Conservation (phyloP, 2,888 invertebrate species). For the Sesia apiformis region DNA sequence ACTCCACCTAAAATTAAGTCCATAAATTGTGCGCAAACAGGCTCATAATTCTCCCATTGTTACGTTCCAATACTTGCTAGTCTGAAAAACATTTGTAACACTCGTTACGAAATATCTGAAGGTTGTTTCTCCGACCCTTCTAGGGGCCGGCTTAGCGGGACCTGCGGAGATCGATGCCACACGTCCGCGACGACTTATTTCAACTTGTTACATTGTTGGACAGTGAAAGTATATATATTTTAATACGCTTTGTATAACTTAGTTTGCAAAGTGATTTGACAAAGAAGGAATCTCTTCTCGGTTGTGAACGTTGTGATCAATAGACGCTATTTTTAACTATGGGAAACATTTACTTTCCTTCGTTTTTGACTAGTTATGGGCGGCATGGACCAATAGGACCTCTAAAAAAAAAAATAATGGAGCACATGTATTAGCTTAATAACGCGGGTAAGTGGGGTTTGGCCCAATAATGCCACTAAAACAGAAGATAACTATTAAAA, state of each 20-base stretch:
- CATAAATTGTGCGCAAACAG: slow-evolving; percentile 4
- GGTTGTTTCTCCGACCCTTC: slow-evolving; percentile 44
- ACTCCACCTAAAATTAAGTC: too few relatives aligned
- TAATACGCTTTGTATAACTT: too few relatives aligned
- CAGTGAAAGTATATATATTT: slow-evolving; percentile 14
- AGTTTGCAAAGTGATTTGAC: background rate
- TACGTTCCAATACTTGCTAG: slow-evolving; percentile 23
- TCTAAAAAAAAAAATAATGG: too few relatives aligned
- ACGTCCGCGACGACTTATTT: slow-evolving; percentile 27
- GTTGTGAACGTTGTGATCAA: too few relatives aligned
- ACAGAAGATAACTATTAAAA: too few relatives aligned
- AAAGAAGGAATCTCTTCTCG: background rate
- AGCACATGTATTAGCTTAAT: too few relatives aligned
- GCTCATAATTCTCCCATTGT: slow-evolving; percentile 19
- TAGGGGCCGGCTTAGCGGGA: slow-evolving; percentile 41
- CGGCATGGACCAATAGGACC: too few relatives aligned
- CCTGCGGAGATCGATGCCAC: slow-evolving; percentile 43
- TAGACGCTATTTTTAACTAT: too few relatives aligned
- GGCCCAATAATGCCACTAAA: too few relatives aligned
- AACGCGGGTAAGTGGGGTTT: too few relatives aligned
- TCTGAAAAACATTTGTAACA: slow-evolving; percentile 39
- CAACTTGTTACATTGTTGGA: slow-evolving; percentile 24
- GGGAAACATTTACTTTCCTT: too few relatives aligned
- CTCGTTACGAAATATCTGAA: slow-evolving; percentile 42
- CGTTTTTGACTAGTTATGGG: too few relatives aligned